Percentiles rank a stretch among this genome's conserved stretches.
Conservation (phyloP, 2,113 vertebrate genomes). For the Macaca fascicularis region T2T-MFA8v1.1 NC_088391.1:24500001-24500500, state of each 20-base stretch:
- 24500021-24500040: background rate
- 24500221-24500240: background rate
- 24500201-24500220: background rate
- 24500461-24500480: background rate
- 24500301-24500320: slow-evolving; percentile 21
- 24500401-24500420: slow-evolving; percentile 1
- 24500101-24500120: background rate
- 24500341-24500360: background rate
- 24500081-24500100: background rate
- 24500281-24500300: background rate
- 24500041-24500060: background rate
- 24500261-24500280: background rate
- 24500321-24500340: slow-evolving; percentile 14
- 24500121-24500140: background rate
- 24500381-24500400: background rate
- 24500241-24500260: background rate
- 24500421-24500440: background rate
- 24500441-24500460: background rate
- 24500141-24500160: background rate
- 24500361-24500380: background rate
- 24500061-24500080: background rate
- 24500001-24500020: background rate
- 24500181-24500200: background rate
- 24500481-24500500: background rate
- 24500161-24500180: background rate